Evolutionary conservation across 2,888 invertebrate genomes (phyloP).

Genomic region (Tenthredo mesomela): DNA sequence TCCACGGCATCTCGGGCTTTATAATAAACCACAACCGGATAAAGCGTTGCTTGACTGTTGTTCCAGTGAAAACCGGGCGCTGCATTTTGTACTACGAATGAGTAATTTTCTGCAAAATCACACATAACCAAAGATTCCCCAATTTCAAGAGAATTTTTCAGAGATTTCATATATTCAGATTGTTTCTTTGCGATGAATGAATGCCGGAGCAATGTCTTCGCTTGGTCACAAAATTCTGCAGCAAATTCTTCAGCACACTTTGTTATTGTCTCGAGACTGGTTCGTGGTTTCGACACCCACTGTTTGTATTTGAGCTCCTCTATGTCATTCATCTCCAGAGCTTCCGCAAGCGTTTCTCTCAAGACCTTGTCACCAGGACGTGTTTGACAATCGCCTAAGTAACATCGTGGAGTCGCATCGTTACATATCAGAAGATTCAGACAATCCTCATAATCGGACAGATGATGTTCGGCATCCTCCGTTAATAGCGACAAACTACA

Average conservation of each 20-base stretch:
- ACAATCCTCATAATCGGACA: neutral
- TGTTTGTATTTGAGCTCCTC: neutral
- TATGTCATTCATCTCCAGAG: neutral
- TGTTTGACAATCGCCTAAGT: neutral
- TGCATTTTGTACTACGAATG: conserved; percentile 60
- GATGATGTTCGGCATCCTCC: neutral
- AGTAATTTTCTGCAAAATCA: conserved; percentile 15
- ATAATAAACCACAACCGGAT: conserved; percentile 58
- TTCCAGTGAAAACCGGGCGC: conserved; percentile 59
- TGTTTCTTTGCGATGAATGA: conserved; percentile 5
- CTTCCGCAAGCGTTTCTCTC: neutral
- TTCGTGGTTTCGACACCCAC: neutral
- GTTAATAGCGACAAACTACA: neutral
- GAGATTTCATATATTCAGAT: neutral
- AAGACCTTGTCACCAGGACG: neutral
- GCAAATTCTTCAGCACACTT: neutral
- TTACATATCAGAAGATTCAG: neutral
- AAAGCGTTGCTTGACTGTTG: conserved; percentile 50
- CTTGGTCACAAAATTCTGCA: neutral
- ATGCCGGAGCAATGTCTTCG: neutral
- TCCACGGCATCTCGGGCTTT: conserved; percentile 50
- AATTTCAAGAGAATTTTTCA: neutral
- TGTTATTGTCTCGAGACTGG: neutral
- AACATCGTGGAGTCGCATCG: neutral
- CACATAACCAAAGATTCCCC: neutral